phyloP scores from a whole-genome alignment of 2,113 vertebrate species.

The Columbina picui region DNA sequence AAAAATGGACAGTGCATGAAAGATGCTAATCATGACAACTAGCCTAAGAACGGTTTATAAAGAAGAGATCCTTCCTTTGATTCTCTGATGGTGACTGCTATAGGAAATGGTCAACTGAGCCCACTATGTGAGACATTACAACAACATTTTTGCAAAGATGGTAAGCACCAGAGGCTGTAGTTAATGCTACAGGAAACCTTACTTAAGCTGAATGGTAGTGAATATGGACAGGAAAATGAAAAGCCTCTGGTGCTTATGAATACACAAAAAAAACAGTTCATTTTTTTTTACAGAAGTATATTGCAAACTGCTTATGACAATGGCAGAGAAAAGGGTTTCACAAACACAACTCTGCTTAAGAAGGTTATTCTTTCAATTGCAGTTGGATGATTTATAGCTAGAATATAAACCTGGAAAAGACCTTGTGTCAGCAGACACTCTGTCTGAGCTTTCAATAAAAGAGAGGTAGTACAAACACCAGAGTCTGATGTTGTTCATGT shows the following conservation, averaged over 20 bases:
- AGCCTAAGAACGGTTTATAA: neutral
- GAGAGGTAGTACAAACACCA: neutral
- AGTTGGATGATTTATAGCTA: neutral
- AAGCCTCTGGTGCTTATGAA: neutral
- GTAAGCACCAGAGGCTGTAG: neutral
- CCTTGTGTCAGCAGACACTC: neutral
- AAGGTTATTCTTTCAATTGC: neutral
- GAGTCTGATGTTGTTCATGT: neutral
- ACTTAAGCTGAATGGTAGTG: neutral
- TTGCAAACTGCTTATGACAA: neutral
- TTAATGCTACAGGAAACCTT: neutral
- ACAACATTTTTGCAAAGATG: neutral
- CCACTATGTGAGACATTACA: accelerated
- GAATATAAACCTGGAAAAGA: slow-evolving; percentile 10
- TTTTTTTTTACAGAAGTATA: neutral
- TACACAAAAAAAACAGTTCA: neutral
- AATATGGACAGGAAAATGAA: neutral
- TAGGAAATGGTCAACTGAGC: neutral
- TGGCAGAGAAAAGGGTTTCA: neutral
- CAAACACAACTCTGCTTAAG: neutral
- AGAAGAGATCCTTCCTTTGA: neutral
- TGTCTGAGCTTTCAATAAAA: slow-evolving; percentile 7
- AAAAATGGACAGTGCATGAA: neutral
- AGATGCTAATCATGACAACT: neutral
- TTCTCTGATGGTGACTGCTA: neutral